These are phyloP conservation scores for Ecdyonurus torrentis DNA, from an alignment of 2,888 invertebrate species.

Conservation along the genomic window DNA sequence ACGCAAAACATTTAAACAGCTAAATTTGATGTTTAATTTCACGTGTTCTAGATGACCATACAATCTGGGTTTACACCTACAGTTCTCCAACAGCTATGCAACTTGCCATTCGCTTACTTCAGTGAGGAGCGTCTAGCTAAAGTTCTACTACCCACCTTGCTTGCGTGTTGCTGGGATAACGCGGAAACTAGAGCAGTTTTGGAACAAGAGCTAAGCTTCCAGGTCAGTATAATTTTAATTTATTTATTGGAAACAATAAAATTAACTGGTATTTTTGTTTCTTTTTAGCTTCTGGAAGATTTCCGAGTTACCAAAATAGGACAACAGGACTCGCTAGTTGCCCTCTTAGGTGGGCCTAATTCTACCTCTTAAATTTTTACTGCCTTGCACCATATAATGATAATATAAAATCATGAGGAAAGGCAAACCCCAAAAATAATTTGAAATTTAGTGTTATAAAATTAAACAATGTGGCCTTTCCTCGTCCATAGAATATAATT, in stretches of 20 bases:
- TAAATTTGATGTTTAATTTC: no score
- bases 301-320: conserved; percentile 36
- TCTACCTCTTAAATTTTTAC: no score
- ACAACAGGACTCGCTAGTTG: conserved; percentile 32
- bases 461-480: no score
- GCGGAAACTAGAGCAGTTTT: conserved; percentile 55
- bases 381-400: no score
- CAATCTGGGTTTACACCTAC: conserved; percentile 60
- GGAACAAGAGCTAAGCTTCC: conserved; percentile 47
- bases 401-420: not conserved
- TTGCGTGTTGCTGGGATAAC: conserved; percentile 50
- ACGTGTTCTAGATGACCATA: conserved; percentile 42
- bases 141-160: conserved; percentile 61
- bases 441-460: not conserved
- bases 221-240: conserved; percentile 26
- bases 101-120: conserved; percentile 71
- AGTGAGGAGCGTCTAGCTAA: conserved; percentile 52
- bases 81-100: conserved; percentile 69
- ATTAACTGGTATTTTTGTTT: conserved; percentile 10
- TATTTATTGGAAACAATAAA: not conserved
- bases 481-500: no score
- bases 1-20: no score
- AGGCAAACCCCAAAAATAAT: not conserved
- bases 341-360: conserved; percentile 22
- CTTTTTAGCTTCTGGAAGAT: conserved; percentile 37